Base-by-base conservation (phyloP, 2,113 vertebrate genomes). In the Crotalus helleri region DNA sequence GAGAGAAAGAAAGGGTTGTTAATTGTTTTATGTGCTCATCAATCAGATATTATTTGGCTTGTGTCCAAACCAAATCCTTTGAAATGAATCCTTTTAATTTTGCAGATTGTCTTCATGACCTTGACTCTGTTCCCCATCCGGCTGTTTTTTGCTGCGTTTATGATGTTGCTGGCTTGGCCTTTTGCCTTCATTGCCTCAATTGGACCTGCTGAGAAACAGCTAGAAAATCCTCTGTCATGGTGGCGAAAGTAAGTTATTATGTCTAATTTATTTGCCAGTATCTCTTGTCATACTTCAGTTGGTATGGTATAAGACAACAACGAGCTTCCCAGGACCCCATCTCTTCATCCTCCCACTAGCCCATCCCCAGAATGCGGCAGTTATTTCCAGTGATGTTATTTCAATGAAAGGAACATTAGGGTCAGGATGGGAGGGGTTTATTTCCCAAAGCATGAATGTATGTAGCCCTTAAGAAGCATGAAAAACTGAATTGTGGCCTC, bases 101-200 rank as follows among this genome's bases (percentile, higher is more conserved):
- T 97, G 1, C 98, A 99, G 99, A 98, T 99, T 93, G 98, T 97
- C 29, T 93, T 99, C 96, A 99, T 99, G 99, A 99, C 99, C 2
- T 96, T 99, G 97, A 99, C 99, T 0, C 97, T 99, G 46, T 99
- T 99, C 96, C 99, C 99, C 26, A 95, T 99, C 94, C 98, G 99
- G 85, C 98, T 99, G 53, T 97, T 99, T 94, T 97, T 99, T 3
- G 99, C 98, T 39, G 98, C 98, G 90, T 98, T 98, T 96, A 99
- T 99, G 99, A 99, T 99, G 99, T 96, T 99, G 93, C 96, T 99
- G 95, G 99, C 99, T 92, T 99, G 99, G 99, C 99, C 99, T 89
- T 98, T 99, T 91, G 99, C 99, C 0, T 99, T 99, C 91, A 85
- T 99, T 93, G 98, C 98, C 89, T 98, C 98, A 13, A 96, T 99